A percentile compares a stretch with the other conserved stretches of the same genome.
Evolutionary conservation across 2,113 vertebrate species (phyloP).

Genomic region (Riparia riparia): DNA sequence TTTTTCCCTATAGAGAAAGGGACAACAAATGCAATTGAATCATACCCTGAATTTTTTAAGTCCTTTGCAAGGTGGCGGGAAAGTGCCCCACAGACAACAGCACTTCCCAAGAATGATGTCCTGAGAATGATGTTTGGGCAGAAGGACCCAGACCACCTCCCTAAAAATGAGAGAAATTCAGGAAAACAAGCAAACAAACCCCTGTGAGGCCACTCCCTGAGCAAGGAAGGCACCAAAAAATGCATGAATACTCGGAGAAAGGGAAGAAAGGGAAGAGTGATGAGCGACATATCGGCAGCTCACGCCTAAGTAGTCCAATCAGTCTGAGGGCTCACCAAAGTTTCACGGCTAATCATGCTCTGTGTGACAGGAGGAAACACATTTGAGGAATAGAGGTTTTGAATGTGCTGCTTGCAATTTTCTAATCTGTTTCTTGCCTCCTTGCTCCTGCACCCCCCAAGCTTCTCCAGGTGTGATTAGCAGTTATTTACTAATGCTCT

Average conservation of each 20-base stretch:
- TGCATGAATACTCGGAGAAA: not conserved
- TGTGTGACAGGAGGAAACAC: conserved; percentile 12
- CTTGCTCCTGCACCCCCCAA: not conserved
- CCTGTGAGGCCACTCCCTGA: not conserved
- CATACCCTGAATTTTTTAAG: not conserved
- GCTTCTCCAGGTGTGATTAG: conserved; percentile 17
- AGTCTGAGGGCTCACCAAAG: not conserved
- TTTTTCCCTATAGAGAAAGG: not conserved
- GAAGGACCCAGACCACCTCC: not conserved
- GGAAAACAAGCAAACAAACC: not conserved
- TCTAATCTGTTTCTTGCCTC: conserved; percentile 20
- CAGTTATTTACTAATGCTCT: conserved; percentile 24
- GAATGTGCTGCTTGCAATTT: not conserved
- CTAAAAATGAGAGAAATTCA: not conserved
- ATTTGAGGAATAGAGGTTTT: conserved; percentile 15
- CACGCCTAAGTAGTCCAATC: not conserved
- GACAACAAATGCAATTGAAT: not conserved
- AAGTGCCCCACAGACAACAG: not conserved
- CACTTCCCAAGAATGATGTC: not conserved
- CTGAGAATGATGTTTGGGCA: not conserved
- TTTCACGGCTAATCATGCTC: conserved; percentile 42
- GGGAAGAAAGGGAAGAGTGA: not conserved
- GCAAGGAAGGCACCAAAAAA: conserved; percentile 14
- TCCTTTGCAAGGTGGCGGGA: not conserved
- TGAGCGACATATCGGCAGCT: not conserved